phyloP scores from a whole-genome alignment of 2,113 vertebrate genomes.

The Shinisaurus crocodilurus region DNA sequence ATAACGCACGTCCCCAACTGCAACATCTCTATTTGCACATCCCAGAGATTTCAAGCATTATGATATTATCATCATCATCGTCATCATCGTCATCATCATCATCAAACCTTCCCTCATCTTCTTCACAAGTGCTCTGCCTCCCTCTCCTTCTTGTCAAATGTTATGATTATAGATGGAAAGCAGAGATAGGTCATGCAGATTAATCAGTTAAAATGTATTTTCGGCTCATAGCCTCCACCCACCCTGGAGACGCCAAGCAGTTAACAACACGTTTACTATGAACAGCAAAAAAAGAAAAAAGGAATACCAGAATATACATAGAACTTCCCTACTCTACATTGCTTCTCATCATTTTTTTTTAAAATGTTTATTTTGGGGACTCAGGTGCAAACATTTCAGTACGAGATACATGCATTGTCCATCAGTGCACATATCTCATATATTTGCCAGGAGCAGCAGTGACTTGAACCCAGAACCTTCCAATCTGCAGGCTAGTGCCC shows the following conservation, averaged over 20 bases:
- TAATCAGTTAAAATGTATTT: constrained; percentile 22
- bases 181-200: background rate
- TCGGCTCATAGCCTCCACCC: background rate
- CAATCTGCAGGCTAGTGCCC: background rate
- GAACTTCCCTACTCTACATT: background rate
- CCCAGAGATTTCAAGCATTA: fast-evolving
- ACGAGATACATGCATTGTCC: background rate
- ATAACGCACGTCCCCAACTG: fast-evolving
- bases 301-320: background rate
- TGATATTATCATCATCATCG: background rate
- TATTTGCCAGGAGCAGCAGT: background rate
- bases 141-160: background rate
- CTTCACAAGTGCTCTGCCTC: background rate
- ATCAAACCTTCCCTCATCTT: background rate
- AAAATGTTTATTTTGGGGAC: background rate
- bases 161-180: background rate
- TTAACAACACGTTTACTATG: background rate
- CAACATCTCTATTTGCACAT: background rate
- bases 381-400: background rate
- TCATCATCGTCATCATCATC: background rate
- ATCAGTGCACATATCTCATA: background rate
- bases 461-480: background rate
- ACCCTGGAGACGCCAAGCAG: background rate
- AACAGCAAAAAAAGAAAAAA: background rate
- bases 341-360: background rate